Conservation (phyloP, 1,140 invertebrate genomes). For the Aphis gossypii region DNA sequence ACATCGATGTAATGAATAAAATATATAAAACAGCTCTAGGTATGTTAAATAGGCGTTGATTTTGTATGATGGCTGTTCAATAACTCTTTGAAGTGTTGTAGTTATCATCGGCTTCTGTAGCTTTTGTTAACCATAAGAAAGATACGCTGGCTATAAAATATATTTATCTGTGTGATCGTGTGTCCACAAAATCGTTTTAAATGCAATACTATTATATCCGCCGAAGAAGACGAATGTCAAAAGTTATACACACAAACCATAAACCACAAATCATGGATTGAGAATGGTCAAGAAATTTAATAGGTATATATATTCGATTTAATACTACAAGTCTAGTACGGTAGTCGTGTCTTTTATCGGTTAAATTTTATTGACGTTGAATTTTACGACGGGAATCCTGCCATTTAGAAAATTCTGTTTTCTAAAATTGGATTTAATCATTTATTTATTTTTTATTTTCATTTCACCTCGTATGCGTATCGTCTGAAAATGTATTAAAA, state of each 20-base stretch:
- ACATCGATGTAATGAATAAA: background rate
- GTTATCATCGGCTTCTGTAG: background rate
- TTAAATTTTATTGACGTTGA: background rate
- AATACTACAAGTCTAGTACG: background rate
- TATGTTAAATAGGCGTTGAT: background rate
- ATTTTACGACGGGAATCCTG: background rate
- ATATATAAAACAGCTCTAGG: background rate
- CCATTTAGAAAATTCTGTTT: slow-evolving; percentile 6
- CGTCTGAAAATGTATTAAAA: background rate
- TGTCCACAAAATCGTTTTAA: background rate
- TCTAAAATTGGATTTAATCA: background rate
- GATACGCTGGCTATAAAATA: background rate
- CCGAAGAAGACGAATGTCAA: background rate
- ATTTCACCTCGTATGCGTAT: background rate
- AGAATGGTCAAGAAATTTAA: background rate
- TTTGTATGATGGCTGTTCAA: background rate
- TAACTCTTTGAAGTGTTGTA: background rate
- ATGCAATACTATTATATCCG: background rate
- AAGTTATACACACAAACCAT: background rate
- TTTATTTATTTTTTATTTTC: background rate
- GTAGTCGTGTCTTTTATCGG: background rate
- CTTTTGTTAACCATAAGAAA: background rate
- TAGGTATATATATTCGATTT: background rate
- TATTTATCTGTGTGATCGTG: background rate
- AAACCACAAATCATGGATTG: background rate